Evolutionary conservation across 35 echinoderm and acorn worm genomes (phyloP).

Genomic region (Ophioderma brevispina): DNA sequence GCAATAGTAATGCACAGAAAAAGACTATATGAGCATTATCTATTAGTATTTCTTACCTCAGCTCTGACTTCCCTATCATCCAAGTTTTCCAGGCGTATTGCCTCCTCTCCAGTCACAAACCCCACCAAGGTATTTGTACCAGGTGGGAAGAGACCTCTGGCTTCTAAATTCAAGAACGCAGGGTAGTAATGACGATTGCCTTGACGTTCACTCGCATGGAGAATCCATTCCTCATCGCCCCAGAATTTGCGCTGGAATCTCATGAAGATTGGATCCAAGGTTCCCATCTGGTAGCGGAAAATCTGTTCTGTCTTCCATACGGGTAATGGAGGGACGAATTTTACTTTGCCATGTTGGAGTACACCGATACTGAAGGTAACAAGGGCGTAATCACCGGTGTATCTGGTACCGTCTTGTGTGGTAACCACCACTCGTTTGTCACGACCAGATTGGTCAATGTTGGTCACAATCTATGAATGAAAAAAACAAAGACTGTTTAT

Average conservation of each 20-base stretch:
- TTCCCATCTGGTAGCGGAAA: slow-evolving; percentile 26
- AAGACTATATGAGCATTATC: no score
- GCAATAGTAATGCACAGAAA: no score
- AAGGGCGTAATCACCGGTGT: slow-evolving; percentile 17
- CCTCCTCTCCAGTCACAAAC: slow-evolving; percentile 37
- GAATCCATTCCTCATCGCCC: slow-evolving; percentile 38
- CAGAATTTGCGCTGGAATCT: slow-evolving; percentile 53
- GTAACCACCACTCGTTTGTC: background rate
- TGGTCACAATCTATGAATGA: slow-evolving; percentile 16
- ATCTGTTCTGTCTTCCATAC: slow-evolving; percentile 50
- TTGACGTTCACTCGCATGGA: slow-evolving; percentile 23
- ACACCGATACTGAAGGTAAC: slow-evolving; percentile 59
- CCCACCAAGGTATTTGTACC: slow-evolving; percentile 46
- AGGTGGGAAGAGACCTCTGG: slow-evolving; percentile 8
- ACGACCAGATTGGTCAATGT: slow-evolving; percentile 6
- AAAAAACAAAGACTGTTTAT: no score
- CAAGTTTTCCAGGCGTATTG: slow-evolving; percentile 25
- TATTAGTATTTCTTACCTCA: slow-evolving; percentile 4
- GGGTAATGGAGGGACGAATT: slow-evolving; percentile 36
- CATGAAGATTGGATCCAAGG: slow-evolving; percentile 58
- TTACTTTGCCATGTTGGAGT: slow-evolving; percentile 30
- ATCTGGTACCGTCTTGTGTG: slow-evolving; percentile 21
- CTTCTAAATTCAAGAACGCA: slow-evolving; percentile 44
- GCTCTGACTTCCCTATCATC: background rate
- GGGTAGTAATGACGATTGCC: slow-evolving; percentile 52